phyloP scores from a whole-genome alignment of 2,888 invertebrate species.

The Mongoloraphidia duomilia region DNA sequence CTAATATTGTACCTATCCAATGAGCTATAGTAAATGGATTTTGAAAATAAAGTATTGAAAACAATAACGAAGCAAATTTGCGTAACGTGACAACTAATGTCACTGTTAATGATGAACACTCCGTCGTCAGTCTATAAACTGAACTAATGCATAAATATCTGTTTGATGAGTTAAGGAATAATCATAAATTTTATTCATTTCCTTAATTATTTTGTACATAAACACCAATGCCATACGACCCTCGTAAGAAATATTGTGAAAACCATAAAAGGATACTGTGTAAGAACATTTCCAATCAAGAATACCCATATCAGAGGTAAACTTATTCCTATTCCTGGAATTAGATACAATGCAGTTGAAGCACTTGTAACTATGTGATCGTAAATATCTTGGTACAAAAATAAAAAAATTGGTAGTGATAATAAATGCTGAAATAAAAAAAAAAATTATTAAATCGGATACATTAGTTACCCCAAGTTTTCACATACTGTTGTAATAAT shows the following conservation, averaged over 20 bases:
- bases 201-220: not conserved
- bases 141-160: slow-evolving; percentile 74
- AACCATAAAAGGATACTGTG: slow-evolving; percentile 53
- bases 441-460: not conserved
- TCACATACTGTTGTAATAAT: too few relatives aligned
- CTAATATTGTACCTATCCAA: slow-evolving; percentile 79
- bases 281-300: slow-evolving; percentile 67
- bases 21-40: slow-evolving; percentile 88
- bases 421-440: slow-evolving; percentile 57
- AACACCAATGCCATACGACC: not conserved
- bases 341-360: slow-evolving; percentile 39
- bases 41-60: slow-evolving; percentile 87
- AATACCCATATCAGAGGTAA: slow-evolving; percentile 66
- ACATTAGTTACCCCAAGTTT: too few relatives aligned
- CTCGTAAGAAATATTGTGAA: not conserved
- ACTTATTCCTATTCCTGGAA: slow-evolving; percentile 43
- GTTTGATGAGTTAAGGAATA: slow-evolving; percentile 17
- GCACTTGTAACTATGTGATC: slow-evolving; percentile 61
- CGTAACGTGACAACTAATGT: slow-evolving; percentile 90
- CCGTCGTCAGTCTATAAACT: slow-evolving; percentile 87
- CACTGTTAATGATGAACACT: slow-evolving; percentile 86
- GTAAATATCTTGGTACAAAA: slow-evolving; percentile 62
- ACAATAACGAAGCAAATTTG: slow-evolving; percentile 88
- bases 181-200: not conserved
- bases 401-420: slow-evolving; percentile 77